Percentiles rank a stretch among this genome's conserved stretches.
Conservation (phyloP, 2,113 vertebrate genomes). For the Plectropomus leopardus region DNA sequence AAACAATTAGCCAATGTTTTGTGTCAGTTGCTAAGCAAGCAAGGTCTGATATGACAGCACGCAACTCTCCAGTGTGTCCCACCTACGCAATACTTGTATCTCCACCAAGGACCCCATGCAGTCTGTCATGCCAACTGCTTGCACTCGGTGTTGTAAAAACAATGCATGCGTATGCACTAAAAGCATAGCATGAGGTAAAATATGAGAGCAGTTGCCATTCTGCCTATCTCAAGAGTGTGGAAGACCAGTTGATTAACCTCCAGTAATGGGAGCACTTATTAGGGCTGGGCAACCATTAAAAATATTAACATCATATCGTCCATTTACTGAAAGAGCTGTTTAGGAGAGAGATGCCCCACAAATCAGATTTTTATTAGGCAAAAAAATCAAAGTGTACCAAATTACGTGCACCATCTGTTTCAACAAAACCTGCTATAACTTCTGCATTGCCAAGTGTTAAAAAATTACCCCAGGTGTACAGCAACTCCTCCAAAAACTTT, state of each 20-base stretch:
- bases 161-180: background rate
- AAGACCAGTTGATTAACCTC: conserved; percentile 63
- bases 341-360: background rate
- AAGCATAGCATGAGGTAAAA: background rate
- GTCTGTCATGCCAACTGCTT: conserved; percentile 11
- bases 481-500: background rate
- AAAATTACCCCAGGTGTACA: background rate
- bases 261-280: conserved; percentile 46
- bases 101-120: conserved; percentile 39
- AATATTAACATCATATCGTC: conserved; percentile 21
- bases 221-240: background rate
- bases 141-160: background rate
- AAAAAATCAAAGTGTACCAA: conserved; percentile 4
- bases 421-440: background rate
- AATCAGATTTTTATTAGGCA: conserved; percentile 24
- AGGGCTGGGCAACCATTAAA: conserved; percentile 30
- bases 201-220: background rate
- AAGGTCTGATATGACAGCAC: conserved; percentile 60
- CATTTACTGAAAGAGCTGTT: conserved; percentile 25
- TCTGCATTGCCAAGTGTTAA: background rate
- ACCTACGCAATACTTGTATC: conserved; percentile 47
- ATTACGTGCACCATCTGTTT: background rate
- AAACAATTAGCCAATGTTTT: conserved; percentile 57
- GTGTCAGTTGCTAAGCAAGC: conserved; percentile 78
- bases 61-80: conserved; percentile 50